Evolutionary conservation across 2,888 invertebrate species (phyloP), one percentile per base, ranked within the genome.

Genomic region (Urechis unicinctus): DNA sequence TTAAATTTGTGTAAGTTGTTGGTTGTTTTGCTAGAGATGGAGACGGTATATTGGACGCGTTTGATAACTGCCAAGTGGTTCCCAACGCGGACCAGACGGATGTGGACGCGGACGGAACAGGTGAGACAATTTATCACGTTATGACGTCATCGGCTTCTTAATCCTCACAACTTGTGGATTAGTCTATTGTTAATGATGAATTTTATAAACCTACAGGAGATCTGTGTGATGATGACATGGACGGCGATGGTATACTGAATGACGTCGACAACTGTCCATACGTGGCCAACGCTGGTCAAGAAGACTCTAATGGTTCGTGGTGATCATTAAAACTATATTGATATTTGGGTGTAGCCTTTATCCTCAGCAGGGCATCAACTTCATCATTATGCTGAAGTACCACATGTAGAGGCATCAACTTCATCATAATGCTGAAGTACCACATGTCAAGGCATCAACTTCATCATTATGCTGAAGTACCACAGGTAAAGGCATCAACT

Each of bases 221-320:
- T 61, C 70, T 68, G 2, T 81, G 81, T 64, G 81, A 81, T 61
- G 67, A 69, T 26, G 81, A 81, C 63, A 77, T 78, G 21, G 75
- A 75, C 60, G 67, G 83, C 52, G 88, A 92, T 76, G 91, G 93
- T 17, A 83, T 91, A 25, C 88, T 89, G 75, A 91, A 94, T 68
- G 85, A 87, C 42, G 80, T 85, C 28, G 95, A 95, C 78, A 95
- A 95, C 77, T 95, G 95, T 72, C 88, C 87, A 0, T 84, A 85
- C 66, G 79, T 86, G 42, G 84, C 89, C 1, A 95, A 95, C 80
- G 85, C 88, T 48, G 88, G 90, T 72, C 95, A 95, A 72, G 82
- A 86, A 55, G 94, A 95, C 73, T 86, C 87, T 0, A 93, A 95
- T 73, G 81, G 80, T 88, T 13, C 9, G 17, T 36, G 9, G 36